These are phyloP conservation scores for Eilema griseolum DNA, from an alignment of 2,888 invertebrate genomes.

Conservation along the genomic window DNA sequence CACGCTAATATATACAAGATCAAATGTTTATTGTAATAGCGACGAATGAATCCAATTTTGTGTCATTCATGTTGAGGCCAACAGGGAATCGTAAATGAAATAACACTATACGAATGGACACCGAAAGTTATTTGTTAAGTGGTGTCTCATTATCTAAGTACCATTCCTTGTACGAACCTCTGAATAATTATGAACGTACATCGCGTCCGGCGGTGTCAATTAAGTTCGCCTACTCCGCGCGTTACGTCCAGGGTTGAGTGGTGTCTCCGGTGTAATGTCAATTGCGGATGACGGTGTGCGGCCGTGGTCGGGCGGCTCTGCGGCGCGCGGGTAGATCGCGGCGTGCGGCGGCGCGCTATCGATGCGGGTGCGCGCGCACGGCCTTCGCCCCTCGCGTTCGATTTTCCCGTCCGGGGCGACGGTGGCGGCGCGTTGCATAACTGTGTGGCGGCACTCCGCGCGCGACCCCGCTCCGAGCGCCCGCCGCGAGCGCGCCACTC, in stretches of 20 bases:
- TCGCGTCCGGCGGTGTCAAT: constrained; percentile 41
- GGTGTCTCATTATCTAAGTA: constrained; percentile 48
- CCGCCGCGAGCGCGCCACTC: constrained; percentile 81
- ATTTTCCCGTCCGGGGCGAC: constrained; percentile 78
- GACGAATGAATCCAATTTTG: background rate
- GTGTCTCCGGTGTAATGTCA: constrained; percentile 73
- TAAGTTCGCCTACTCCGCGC: constrained; percentile 39
- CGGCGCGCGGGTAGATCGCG: constrained; percentile 59
- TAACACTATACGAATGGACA: constrained; percentile 2
- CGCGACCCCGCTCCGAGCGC: constrained; percentile 84
- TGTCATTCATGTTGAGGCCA: background rate
- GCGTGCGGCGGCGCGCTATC: constrained; percentile 63
- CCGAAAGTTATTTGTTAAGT: constrained; percentile 27
- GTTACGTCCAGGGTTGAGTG: constrained; percentile 57
- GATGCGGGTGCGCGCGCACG: constrained; percentile 80
- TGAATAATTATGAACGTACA: constrained; percentile 37
- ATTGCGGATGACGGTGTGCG: constrained; percentile 60
- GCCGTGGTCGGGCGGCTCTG: constrained; percentile 54
- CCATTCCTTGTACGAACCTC: constrained; percentile 34
- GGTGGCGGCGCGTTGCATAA: constrained; percentile 85
- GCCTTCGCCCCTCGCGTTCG: constrained; percentile 76
- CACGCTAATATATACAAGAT: constrained; percentile 7
- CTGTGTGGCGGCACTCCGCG: constrained; percentile 83
- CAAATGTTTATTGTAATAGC: background rate
- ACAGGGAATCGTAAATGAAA: constrained; percentile 17